Evolutionary conservation across 2,797 vertebrate genomes (phyloP).

Genomic region (Crocodylus rhombifer): DNA sequence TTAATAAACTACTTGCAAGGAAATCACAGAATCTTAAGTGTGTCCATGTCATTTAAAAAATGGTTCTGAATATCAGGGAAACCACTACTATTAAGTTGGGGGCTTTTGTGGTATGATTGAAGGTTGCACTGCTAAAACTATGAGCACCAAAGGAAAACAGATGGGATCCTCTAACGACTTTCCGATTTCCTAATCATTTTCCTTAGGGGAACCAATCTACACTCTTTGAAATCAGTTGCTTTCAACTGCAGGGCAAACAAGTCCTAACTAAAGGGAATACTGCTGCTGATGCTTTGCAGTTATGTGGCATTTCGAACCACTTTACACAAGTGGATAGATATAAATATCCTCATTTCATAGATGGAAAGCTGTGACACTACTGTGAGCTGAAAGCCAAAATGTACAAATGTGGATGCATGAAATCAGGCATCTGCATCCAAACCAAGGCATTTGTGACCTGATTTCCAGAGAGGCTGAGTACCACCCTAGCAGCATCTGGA

Average conservation of each 20-base stretch:
- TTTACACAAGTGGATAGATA: not conserved
- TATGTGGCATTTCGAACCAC: not conserved
- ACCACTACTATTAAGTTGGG: fast-evolving
- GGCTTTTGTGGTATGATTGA: not conserved
- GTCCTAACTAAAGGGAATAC: not conserved
- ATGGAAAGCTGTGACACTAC: not conserved
- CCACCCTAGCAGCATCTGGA: slow-evolving; percentile 14
- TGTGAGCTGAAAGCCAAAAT: not conserved
- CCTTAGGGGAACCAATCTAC: not conserved
- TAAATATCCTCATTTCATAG: not conserved
- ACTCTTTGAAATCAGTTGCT: not conserved
- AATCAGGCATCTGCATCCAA: not conserved
- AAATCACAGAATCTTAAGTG: not conserved
- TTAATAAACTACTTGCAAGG: not conserved
- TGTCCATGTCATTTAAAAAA: not conserved
- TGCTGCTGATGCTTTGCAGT: too few relatives aligned
- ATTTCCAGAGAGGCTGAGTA: fast-evolving
- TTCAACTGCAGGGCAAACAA: not conserved
- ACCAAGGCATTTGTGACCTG: not conserved
- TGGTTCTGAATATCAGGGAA: not conserved
- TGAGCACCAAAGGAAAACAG: not conserved
- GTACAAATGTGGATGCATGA: not conserved
- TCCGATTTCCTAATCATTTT: not conserved
- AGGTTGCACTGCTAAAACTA: not conserved
- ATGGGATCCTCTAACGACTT: not conserved